Percentiles rank a stretch among this genome's conserved stretches.
Evolutionary conservation across 2,888 invertebrate species (phyloP).

Genomic region (Pandemis cinnamomeana): DNA sequence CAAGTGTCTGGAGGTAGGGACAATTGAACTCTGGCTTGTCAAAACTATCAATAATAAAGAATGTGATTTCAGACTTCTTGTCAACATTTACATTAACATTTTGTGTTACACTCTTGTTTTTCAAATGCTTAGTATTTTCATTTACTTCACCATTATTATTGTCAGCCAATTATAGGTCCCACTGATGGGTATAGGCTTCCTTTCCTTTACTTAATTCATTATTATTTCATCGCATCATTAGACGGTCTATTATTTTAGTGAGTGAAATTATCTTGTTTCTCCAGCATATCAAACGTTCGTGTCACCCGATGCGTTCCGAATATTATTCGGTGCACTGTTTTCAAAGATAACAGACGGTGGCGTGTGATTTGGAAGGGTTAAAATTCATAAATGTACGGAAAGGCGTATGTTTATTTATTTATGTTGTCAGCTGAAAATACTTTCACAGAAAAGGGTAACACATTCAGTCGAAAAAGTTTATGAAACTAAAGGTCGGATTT

Average conservation of each 20-base stretch:
- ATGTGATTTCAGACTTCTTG: background rate
- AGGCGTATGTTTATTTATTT: conserved; percentile 35
- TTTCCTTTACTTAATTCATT: too few relatives aligned
- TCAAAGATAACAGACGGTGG: conserved; percentile 29
- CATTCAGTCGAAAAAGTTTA: background rate
- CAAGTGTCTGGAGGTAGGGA: conserved; percentile 75
- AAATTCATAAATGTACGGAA: conserved; percentile 30
- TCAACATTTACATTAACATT: background rate
- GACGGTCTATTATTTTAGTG: too few relatives aligned
- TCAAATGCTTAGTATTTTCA: too few relatives aligned
- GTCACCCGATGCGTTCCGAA: conserved; percentile 15
- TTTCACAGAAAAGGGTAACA: background rate
- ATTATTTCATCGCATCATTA: too few relatives aligned
- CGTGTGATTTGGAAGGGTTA: conserved; percentile 29
- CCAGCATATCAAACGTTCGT: conserved; percentile 2
- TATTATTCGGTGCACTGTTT: conserved; percentile 15
- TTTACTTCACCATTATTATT: too few relatives aligned
- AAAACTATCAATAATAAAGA: conserved; percentile 17
- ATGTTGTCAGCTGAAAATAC: conserved; percentile 31
- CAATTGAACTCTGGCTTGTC: conserved; percentile 58
- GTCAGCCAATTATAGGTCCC: too few relatives aligned
- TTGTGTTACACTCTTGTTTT: background rate
- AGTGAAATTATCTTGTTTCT: background rate
- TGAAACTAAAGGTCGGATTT: background rate
- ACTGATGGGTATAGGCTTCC: too few relatives aligned